Base-by-base conservation (phyloP, 2,113 vertebrate species). In the Martes martes region DNA sequence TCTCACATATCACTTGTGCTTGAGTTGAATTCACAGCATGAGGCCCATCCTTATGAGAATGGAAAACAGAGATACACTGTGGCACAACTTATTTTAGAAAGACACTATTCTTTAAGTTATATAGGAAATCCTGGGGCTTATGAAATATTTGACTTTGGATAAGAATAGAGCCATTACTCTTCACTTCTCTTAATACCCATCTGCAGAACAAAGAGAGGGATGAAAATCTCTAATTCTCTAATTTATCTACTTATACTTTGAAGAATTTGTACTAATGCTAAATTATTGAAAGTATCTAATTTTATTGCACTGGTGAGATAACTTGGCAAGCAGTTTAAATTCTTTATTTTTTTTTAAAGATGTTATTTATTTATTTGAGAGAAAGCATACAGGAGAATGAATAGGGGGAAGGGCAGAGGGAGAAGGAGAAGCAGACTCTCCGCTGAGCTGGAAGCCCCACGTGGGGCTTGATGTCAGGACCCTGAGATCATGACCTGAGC, bases 1-100 rank as follows among this genome's bases (percentile, higher is more conserved):
- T 50, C 39, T 31, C 10, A 33, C 23, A 81, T 65, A 47, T 33
- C 23, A 93, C 24, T 88, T 95, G 82, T 21, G 59, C 79, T 36
- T 88, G 39, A 88, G 80, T 78, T 97, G 55, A 96, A 87, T 89
- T 85, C 52, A 85, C 71, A 96, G 23, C 52, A 88, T 6, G 39
- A 59, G 5, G 1, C 6, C 36, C 39, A 7, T 33, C 19, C 8
- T 90, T 88, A 57, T 45, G 2, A 93, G 9, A 39, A 26, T 33
- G 21, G 33, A 63, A 89, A 91, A 85, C 4, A 95, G 57, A 92
- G 88, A 92, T 55, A 39, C 24, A 84, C 7, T 82, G n/a, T 47
- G 42, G 69, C 26, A 76, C 23, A 84, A 21, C 10, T 24, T 94
- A 76, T 91, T 42, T 95, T 78, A 74, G 4, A 84, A 81, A 81